phyloP scores from a whole-genome alignment of 1,140 invertebrate genomes.

The Bombus soroeensis region DNA sequence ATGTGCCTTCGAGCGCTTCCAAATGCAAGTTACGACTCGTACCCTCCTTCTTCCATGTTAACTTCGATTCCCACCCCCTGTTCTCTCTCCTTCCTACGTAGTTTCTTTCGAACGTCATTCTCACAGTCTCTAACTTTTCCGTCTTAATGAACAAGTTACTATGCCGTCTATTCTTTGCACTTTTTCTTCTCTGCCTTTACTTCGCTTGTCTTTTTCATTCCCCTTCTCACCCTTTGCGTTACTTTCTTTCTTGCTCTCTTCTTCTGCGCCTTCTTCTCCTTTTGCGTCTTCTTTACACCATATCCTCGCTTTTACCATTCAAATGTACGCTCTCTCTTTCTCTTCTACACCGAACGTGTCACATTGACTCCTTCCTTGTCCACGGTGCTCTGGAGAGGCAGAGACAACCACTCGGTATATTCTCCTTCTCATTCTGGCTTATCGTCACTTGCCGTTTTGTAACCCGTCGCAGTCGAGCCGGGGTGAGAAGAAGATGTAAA shows the following conservation, averaged over 20 bases:
- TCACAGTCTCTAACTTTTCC: background rate
- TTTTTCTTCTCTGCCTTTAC: constrained; percentile 26
- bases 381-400: background rate
- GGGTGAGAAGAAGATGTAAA: constrained; percentile 31
- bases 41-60: background rate
- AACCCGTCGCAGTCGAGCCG: constrained; percentile 29
- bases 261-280: background rate
- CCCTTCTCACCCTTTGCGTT: constrained; percentile 31
- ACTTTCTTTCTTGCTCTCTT: background rate
- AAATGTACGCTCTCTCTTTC: constrained; percentile 9
- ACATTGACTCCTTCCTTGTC: background rate
- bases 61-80: constrained; percentile 42
- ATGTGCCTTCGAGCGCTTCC: constrained; percentile 33
- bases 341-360: constrained; percentile 6
- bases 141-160: constrained; percentile 10
- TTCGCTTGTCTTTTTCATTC: constrained; percentile 10
- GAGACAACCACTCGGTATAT: background rate
- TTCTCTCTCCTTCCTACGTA: background rate
- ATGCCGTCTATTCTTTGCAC: constrained; percentile 9
- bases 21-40: constrained; percentile 19
- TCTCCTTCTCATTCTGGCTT: background rate
- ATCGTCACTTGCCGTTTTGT: constrained; percentile 39
- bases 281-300: background rate
- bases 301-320: constrained; percentile 26
- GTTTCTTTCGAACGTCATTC: background rate